Evolutionary conservation across 2,113 vertebrate genomes (phyloP).

Genomic region (Phyllopteryx taeniolatus): DNA sequence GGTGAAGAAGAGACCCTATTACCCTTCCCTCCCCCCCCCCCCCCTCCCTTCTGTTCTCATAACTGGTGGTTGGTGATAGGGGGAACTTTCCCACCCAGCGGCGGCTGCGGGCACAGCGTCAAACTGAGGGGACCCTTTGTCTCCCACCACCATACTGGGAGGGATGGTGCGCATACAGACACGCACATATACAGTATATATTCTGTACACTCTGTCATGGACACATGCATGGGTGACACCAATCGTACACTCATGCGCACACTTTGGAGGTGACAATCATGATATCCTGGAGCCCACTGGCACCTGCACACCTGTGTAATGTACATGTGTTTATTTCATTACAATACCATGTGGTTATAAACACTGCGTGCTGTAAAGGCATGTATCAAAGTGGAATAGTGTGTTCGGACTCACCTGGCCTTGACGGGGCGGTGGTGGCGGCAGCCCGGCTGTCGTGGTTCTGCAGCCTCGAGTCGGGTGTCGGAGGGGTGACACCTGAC

Average conservation of each 20-base stretch:
- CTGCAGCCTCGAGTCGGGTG: conserved; percentile 62
- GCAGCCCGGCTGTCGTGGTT: conserved; percentile 49
- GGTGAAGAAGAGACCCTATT: conserved; percentile 25
- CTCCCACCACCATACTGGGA: conserved; percentile 55
- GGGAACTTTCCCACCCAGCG: conserved; percentile 63
- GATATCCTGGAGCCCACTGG: conserved; percentile 25
- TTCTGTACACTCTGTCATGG: conserved; percentile 36
- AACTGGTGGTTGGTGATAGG: conserved; percentile 31
- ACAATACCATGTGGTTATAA: conserved; percentile 7
- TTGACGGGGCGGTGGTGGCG: conserved; percentile 7
- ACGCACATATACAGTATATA: conserved; percentile 25
- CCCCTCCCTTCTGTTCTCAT: conserved; percentile 18
- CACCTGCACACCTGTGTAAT: conserved; percentile 41
- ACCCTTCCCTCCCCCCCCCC: background rate
- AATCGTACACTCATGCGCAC: conserved; percentile 8
- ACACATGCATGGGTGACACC: conserved; percentile 1
- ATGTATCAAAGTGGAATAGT: conserved; percentile 28
- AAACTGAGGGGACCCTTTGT: conserved; percentile 73
- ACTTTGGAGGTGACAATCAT: conserved; percentile 27
- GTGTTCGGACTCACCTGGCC: conserved; percentile 66
- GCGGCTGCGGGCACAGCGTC: conserved; percentile 36
- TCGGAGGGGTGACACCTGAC: conserved; percentile 63
- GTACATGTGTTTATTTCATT: conserved; percentile 7
- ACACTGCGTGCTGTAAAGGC: background rate
- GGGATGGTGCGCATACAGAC: conserved; percentile 40